These are phyloP conservation scores for Clinocottus analis DNA, from an alignment of 2,113 vertebrate species.

Conservation along the genomic window DNA sequence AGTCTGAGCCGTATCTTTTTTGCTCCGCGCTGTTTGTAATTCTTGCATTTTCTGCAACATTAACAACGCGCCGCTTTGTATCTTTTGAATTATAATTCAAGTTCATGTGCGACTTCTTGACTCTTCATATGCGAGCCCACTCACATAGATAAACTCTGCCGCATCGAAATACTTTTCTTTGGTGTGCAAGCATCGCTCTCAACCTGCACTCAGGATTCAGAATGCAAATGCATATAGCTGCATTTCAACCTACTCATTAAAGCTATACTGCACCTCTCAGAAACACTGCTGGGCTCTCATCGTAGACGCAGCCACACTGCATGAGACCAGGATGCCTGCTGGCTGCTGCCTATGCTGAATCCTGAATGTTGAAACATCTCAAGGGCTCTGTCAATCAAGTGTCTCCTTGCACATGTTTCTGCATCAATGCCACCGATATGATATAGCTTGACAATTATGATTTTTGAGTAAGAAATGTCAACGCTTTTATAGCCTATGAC, in stretches of 20 bases:
- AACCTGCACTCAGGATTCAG: constrained; percentile 13
- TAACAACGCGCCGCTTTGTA: background rate
- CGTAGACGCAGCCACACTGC: constrained; percentile 27
- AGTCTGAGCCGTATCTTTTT: no score
- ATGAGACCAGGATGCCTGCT: constrained; percentile 18
- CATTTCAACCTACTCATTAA: constrained; percentile 39
- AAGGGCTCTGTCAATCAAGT: constrained; percentile 45
- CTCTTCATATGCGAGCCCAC: background rate
- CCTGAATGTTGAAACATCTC: constrained; percentile 25
- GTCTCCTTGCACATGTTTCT: constrained; percentile 15
- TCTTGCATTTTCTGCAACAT: background rate
- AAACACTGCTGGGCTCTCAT: constrained; percentile 13
- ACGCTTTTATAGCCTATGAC: background rate
- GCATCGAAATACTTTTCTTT: constrained; percentile 20
- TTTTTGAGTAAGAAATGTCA: constrained; percentile 4
- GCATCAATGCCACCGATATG: background rate
- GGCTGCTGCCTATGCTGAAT: constrained; percentile 38
- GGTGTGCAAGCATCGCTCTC: background rate
- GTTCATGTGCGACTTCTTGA: background rate
- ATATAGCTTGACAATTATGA: background rate
- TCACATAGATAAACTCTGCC: constrained; percentile 21
- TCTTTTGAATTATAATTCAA: background rate
- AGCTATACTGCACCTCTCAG: constrained; percentile 4
- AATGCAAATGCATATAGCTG: constrained; percentile 12
- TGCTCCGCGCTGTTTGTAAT: background rate